Conservation (phyloP, 1,140 invertebrate genomes). For the Luehdorfia chinensis region DNA sequence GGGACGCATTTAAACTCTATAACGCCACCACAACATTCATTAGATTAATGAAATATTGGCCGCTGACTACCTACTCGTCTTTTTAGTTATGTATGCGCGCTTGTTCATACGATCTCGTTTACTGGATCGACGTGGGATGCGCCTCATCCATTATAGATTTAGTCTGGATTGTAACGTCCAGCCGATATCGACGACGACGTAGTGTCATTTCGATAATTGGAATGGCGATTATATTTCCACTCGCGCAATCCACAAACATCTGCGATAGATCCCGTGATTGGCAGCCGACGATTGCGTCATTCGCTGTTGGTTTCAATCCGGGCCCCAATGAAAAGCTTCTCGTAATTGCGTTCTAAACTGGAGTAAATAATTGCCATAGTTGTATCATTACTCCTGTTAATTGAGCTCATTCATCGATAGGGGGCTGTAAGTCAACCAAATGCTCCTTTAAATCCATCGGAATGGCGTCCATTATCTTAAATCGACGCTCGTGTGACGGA, state of each 20-base stretch:
- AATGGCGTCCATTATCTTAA: no score
- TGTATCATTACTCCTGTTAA: slow-evolving; percentile 27
- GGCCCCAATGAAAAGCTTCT: slow-evolving; percentile 50
- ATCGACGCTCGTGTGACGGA: slow-evolving; percentile 4
- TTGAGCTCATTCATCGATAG: slow-evolving; percentile 12
- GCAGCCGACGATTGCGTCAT: slow-evolving; percentile 48
- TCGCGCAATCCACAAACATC: slow-evolving; percentile 56
- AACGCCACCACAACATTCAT: slow-evolving; percentile 48
- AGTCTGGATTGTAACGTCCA: slow-evolving; percentile 49
- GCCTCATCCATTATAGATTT: slow-evolving; percentile 75
- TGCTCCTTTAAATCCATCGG: background rate
- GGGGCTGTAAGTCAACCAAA: background rate
- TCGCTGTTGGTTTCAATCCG: slow-evolving; percentile 36
- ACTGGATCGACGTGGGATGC: slow-evolving; percentile 57
- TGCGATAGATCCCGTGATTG: slow-evolving; percentile 55
- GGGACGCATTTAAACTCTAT: slow-evolving; percentile 45
- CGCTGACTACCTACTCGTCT: background rate
- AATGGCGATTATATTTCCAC: slow-evolving; percentile 57
- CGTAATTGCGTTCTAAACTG: slow-evolving; percentile 30
- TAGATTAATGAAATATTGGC: background rate
- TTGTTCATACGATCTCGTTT: slow-evolving; percentile 64
- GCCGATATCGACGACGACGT: slow-evolving; percentile 37
- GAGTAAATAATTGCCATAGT: slow-evolving; percentile 20
- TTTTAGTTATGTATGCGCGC: slow-evolving; percentile 59
- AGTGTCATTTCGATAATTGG: slow-evolving; percentile 74